Percentiles rank a stretch among this genome's conserved stretches.
Conservation (phyloP, 2,888 invertebrate genomes). For the Neoaliturus tenellus region DNA sequence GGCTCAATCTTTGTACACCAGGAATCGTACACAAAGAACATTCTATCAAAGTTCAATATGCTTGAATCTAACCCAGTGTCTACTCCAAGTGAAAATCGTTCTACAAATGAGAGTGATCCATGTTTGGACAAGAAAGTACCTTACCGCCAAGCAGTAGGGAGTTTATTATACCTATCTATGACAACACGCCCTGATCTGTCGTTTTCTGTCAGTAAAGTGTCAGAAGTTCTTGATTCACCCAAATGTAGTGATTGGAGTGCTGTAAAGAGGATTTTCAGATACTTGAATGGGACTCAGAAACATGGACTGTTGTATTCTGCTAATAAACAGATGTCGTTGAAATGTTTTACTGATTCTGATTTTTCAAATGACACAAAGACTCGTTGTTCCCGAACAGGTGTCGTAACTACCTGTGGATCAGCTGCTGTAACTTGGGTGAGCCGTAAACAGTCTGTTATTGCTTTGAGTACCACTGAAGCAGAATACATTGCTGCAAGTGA, state of each 20-base stretch:
- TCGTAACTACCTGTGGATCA: slow-evolving; percentile 60
- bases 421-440: slow-evolving; percentile 59
- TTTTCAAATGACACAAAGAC: slow-evolving; percentile 68
- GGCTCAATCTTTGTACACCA: too few species aligned
- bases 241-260: background rate
- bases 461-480: slow-evolving; percentile 57
- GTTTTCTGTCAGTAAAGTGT: too few species aligned
- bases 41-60: background rate
- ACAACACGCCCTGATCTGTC: too few species aligned
- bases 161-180: too few species aligned
- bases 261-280: background rate
- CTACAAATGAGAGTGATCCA: too few species aligned
- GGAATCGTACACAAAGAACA: background rate
- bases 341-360: slow-evolving; percentile 69
- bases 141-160: too few species aligned
- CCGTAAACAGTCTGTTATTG: slow-evolving; percentile 49
- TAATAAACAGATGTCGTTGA: background rate
- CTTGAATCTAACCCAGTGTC: too few species aligned
- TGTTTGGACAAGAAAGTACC: too few species aligned
- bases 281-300: background rate
- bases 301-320: background rate
- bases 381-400: slow-evolving; percentile 68
- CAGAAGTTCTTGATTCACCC: background rate
- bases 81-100: too few species aligned
- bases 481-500: slow-evolving; percentile 61